Conservation (phyloP, 2,797 vertebrate species). For the Chromobotia macracanthus region DNA sequence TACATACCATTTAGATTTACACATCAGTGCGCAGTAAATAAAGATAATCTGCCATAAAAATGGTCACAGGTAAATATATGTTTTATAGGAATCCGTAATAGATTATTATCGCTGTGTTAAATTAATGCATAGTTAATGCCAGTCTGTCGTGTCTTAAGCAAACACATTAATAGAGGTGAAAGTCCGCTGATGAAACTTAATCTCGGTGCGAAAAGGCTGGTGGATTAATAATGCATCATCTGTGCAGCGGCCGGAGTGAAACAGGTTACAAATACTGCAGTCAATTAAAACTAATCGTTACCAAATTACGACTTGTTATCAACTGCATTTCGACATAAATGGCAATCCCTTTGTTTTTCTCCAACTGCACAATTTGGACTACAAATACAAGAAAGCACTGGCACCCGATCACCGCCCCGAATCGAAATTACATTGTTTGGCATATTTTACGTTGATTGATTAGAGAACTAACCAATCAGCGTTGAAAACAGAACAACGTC, state of each 20-base stretch:
- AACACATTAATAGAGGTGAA: slow-evolving; percentile 8
- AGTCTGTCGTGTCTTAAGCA: neutral
- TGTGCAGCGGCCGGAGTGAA: neutral
- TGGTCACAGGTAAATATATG: neutral
- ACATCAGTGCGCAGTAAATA: neutral
- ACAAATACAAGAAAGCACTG: slow-evolving; percentile 38
- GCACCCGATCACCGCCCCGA: slow-evolving; percentile 19
- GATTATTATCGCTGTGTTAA: too few species aligned
- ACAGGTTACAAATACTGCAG: neutral
- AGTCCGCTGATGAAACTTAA: slow-evolving; percentile 21
- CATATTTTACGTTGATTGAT: slow-evolving; percentile 50
- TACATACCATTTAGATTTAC: neutral
- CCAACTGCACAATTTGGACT: slow-evolving; percentile 1
- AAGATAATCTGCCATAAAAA: neutral
- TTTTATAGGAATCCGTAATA: neutral
- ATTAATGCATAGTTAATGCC: neutral
- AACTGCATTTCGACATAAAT: too few species aligned
- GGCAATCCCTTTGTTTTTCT: neutral
- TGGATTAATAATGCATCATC: slow-evolving; percentile 28
- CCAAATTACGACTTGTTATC: neutral
- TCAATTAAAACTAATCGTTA: neutral
- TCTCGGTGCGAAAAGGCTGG: slow-evolving; percentile 1
- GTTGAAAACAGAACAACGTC: neutral
- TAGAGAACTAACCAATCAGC: slow-evolving; percentile 30
- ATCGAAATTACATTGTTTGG: slow-evolving; percentile 2